Evolutionary conservation across 2,113 vertebrate genomes (phyloP).

Genomic region (Microcebus griseorufus): DNA sequence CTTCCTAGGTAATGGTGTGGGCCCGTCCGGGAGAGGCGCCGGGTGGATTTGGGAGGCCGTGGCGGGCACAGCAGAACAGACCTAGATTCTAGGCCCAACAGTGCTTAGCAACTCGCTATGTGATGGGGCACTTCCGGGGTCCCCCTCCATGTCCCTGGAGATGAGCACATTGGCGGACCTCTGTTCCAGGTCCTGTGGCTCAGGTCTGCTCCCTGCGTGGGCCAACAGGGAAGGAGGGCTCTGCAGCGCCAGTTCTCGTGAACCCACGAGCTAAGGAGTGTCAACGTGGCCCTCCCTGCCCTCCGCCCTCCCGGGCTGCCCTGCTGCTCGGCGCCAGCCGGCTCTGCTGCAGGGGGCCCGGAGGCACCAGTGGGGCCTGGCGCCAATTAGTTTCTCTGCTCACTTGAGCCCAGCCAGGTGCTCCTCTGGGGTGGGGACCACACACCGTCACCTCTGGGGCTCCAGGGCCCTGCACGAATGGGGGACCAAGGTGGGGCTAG

Average conservation of each 20-base stretch:
- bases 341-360: background rate
- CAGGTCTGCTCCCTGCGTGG: background rate
- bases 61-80: background rate
- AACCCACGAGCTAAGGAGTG: background rate
- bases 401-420: background rate
- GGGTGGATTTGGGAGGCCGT: background rate
- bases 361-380: background rate
- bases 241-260: background rate
- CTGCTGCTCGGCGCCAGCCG: background rate
- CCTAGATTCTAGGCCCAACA: background rate
- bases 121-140: background rate
- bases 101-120: background rate
- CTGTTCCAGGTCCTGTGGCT: background rate
- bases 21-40: background rate
- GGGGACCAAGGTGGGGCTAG: no score
- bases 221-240: background rate
- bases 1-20: slow-evolving; percentile 84
- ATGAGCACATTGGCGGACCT: background rate
- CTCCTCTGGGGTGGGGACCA: background rate
- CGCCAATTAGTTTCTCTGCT: slow-evolving; percentile 43
- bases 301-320: background rate
- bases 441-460: background rate
- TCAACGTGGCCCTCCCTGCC: background rate
- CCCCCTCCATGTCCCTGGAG: background rate
- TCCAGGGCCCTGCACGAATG: background rate